Percentiles rank a stretch among this genome's conserved stretches.
Conservation (phyloP, 1,140 invertebrate species). For the Anastrepha ludens region DNA sequence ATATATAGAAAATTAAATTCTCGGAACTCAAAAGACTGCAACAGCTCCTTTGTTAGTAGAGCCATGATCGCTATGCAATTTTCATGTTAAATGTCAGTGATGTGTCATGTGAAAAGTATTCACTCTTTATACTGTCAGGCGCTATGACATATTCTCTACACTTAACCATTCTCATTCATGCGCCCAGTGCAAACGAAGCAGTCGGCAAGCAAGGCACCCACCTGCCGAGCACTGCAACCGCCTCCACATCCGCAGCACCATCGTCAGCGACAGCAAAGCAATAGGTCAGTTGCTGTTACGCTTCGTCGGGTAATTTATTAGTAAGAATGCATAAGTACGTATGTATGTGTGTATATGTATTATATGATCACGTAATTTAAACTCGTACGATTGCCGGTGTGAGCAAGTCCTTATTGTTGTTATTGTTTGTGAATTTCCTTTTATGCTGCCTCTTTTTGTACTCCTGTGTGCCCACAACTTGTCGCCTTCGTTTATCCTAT, state of each 20-base stretch:
- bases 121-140: not conserved
- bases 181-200: not conserved
- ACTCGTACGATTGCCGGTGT: not conserved
- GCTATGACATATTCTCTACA: constrained; percentile 12
- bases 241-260: constrained; percentile 1
- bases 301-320: not conserved
- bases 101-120: constrained; percentile 32
- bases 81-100: constrained; percentile 40
- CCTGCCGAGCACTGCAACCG: not conserved
- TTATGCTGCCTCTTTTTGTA: not conserved
- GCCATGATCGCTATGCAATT: constrained; percentile 17
- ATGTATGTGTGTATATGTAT: too few relatives aligned
- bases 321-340: too few relatives aligned
- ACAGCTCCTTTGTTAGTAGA: not conserved
- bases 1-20: not conserved
- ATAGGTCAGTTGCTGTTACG: not conserved
- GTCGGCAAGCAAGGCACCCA: not conserved
- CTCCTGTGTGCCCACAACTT: not conserved
- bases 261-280: not conserved
- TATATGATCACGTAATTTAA: too few relatives aligned
- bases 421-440: not conserved
- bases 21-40: not conserved
- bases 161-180: constrained; percentile 7
- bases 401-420: not conserved
- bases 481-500: not conserved